These are phyloP conservation scores for Caranx ignobilis DNA, from an alignment of 2,113 vertebrate genomes.

Conservation along the genomic window DNA sequence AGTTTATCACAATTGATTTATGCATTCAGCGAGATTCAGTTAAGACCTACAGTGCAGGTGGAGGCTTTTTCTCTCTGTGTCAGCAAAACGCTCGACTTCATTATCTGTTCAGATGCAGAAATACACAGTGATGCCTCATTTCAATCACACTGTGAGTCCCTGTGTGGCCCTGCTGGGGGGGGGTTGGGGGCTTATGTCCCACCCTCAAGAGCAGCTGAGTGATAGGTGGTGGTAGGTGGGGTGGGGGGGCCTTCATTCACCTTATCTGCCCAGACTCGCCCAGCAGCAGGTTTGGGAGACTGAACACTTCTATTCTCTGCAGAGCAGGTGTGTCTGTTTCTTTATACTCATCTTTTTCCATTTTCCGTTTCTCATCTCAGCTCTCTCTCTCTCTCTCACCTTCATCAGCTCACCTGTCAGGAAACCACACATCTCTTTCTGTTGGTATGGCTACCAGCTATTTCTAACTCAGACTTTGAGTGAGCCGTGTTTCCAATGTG, in stretches of 20 bases:
- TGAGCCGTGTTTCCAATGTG: conserved; percentile 31
- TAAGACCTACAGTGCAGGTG: not conserved
- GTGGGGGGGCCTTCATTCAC: not conserved
- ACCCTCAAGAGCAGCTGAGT: conserved; percentile 10
- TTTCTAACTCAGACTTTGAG: conserved; percentile 36
- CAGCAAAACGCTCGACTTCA: conserved; percentile 17
- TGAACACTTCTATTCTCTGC: conserved; percentile 40
- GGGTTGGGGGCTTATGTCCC: not conserved
- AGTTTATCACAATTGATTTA: conserved; percentile 25
- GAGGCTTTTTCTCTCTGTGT: conserved; percentile 1
- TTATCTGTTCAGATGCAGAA: conserved; percentile 19
- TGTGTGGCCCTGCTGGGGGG: not conserved
- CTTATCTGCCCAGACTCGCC: conserved; percentile 23
- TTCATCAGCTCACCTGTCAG: conserved; percentile 44
- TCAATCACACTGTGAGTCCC: conserved; percentile 7
- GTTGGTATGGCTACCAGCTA: conserved; percentile 48
- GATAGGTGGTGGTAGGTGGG: not conserved
- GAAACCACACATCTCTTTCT: conserved; percentile 41
- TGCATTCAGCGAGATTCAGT: not conserved
- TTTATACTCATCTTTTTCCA: conserved; percentile 34
- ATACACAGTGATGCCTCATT: conserved; percentile 9
- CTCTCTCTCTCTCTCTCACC: conserved; percentile 6
- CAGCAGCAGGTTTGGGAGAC: conserved; percentile 40
- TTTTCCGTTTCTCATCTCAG: conserved; percentile 32
- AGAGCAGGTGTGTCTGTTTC: conserved; percentile 33